Percentiles rank a stretch among this genome's conserved stretches.
Evolutionary conservation across 2,797 vertebrate species (phyloP).

Genomic region (Vireo griseus): DNA sequence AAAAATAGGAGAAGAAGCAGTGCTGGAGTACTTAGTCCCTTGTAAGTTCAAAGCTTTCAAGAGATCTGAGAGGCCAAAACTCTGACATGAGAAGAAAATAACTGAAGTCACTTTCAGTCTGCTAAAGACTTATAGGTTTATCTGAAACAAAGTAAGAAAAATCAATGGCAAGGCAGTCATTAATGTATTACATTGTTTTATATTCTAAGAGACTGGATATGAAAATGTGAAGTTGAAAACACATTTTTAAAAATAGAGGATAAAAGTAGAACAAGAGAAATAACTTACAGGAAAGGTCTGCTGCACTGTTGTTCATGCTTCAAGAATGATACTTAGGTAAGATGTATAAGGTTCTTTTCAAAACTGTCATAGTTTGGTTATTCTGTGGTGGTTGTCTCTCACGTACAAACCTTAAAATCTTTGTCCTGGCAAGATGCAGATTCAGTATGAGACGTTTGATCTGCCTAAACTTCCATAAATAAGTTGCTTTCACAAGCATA

Average conservation of each 20-base stretch:
- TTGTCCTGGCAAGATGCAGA: background rate
- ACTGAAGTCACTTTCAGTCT: background rate
- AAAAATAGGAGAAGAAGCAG: background rate
- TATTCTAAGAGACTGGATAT: background rate
- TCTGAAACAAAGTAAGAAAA: background rate
- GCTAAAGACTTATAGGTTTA: background rate
- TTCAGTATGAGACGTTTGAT: background rate
- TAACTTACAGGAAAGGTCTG: background rate
- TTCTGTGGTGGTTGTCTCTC: background rate
- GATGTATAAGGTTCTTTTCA: background rate
- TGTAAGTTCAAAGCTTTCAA: background rate
- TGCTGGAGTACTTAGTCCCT: background rate
- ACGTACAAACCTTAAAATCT: background rate
- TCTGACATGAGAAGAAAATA: background rate
- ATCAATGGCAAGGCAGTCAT: background rate
- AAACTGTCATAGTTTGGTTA: background rate
- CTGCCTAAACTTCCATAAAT: background rate
- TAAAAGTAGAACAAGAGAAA: background rate
- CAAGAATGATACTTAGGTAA: background rate
- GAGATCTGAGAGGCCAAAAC: background rate
- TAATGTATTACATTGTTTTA: background rate
- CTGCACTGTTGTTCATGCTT: background rate
- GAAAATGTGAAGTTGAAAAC: background rate
- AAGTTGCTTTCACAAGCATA: background rate
- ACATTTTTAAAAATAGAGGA: background rate